Evolutionary conservation across 2,888 invertebrate species (phyloP).

Genomic region (Ectemnius lituratus): DNA sequence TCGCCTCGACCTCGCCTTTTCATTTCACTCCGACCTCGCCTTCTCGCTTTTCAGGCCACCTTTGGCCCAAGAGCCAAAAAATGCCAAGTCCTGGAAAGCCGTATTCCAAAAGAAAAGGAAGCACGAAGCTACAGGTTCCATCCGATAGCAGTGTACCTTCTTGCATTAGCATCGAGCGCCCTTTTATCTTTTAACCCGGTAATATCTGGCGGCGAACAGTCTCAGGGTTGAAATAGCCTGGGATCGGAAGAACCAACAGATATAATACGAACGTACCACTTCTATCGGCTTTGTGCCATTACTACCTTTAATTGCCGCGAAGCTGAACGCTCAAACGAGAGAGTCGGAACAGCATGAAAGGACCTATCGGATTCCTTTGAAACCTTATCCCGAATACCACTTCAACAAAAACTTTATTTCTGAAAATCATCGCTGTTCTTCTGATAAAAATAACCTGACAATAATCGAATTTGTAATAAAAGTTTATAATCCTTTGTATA

Average conservation of each 20-base stretch:
- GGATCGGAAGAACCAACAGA: neutral
- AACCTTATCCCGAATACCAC: conserved; percentile 13
- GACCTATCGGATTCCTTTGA: conserved; percentile 2
- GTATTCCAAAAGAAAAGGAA: no score
- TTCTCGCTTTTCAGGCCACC: no score
- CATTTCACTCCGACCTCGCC: neutral
- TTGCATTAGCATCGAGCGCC: no score
- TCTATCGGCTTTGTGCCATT: conserved; percentile 8
- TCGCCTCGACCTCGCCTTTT: neutral
- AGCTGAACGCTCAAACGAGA: neutral
- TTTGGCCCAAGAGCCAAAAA: no score
- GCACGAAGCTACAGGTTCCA: no score
- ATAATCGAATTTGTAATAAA: no score
- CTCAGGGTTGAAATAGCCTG: neutral
- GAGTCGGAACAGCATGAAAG: conserved; percentile 14
- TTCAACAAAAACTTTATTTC: neutral
- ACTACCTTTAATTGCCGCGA: conserved; percentile 13
- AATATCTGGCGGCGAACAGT: neutral
- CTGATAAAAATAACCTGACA: no score
- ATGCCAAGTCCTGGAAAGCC: no score
- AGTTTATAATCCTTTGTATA: no score
- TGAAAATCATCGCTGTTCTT: neutral
- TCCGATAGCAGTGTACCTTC: no score
- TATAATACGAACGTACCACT: conserved; percentile 5
- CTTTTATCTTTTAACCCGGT: no score